Base-by-base conservation (phyloP, 2,888 invertebrate species). In the Tridacna gigas region DNA sequence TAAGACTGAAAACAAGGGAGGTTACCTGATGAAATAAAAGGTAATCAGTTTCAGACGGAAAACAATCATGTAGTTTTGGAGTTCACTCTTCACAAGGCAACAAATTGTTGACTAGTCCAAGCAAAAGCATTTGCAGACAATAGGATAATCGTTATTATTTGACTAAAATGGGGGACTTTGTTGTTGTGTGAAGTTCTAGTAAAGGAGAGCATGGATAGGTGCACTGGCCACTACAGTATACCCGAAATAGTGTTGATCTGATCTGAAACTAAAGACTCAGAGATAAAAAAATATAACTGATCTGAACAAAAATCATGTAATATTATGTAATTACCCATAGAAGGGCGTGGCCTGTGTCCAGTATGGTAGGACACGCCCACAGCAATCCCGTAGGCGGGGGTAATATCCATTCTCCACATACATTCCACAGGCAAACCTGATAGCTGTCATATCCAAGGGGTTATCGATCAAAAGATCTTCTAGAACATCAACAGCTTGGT, bases 381-480 rank as follows among this genome's bases (percentile, higher is more conserved):
- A 90, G 26, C 95, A 94, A 89, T 95, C 95, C 79, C 95, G 89
- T 86, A 95, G 95, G 77, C 95, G 93, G 3, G 86, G 85, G 20
- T 92, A 92, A 73, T 93, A 86, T 2, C 95, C 95, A 74, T 94
- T 92, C 89, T 95, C 95, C 91, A 96, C 95, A 84, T 95, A 95
- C 9, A 92, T 91, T 85, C 95, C 95, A 78, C 95, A 95, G 15
- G 95, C 94, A 83, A 95, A 94, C 88, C 95, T 96, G 5, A 95
- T 86, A 1, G 96, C 95, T 86, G 95, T 90, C 86, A 95, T 92
- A 86, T 96, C 96, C 28, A 91, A 93, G 2, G 96, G 96, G 88
- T 95, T 89, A 3, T 95, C 94, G 0, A 93, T 79, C 60, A 96
- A 87, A 26, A 96, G 95, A 20, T 94, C 91, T 86, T 96, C 95